Conservation (phyloP, 1,140 invertebrate species). For the Penaeus chinensis region DNA sequence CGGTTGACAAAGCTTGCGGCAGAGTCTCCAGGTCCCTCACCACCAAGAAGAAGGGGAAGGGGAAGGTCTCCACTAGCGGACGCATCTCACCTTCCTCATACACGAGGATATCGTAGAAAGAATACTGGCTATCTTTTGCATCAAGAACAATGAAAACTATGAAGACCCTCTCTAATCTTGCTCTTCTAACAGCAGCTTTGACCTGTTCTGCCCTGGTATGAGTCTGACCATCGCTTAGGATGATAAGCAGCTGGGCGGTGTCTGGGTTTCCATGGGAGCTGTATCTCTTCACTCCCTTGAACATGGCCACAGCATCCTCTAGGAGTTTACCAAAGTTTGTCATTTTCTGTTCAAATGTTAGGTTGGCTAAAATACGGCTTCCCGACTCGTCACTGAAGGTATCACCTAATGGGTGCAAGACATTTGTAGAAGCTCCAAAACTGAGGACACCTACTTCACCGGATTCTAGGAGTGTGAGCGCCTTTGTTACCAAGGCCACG, state of each 20-base stretch:
- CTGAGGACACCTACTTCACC: slow-evolving; percentile 91
- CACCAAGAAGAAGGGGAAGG: slow-evolving; percentile 98
- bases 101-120: slow-evolving; percentile 74
- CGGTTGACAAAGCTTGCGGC: slow-evolving; percentile 92
- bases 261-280: slow-evolving; percentile 69
- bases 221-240: slow-evolving; percentile 91
- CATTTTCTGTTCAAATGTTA: slow-evolving; percentile 84
- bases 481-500: slow-evolving; percentile 90
- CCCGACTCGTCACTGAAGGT: slow-evolving; percentile 87
- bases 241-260: slow-evolving; percentile 88
- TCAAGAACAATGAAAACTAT: slow-evolving; percentile 96
- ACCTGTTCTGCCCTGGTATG: slow-evolving; percentile 74
- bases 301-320: slow-evolving; percentile 80
- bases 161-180: slow-evolving; percentile 86
- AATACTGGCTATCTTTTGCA: slow-evolving; percentile 89
- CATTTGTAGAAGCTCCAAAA: slow-evolving; percentile 87
- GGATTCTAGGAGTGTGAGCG: slow-evolving; percentile 91
- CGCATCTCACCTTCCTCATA: slow-evolving; percentile 91
- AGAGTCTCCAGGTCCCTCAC: slow-evolving; percentile 87
- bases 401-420: slow-evolving; percentile 88
- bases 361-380: slow-evolving; percentile 75
- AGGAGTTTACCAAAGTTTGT: slow-evolving; percentile 85
- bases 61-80: slow-evolving; percentile 91
- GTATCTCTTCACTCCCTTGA: slow-evolving; percentile 68
- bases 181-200: slow-evolving; percentile 81